phyloP scores from a whole-genome alignment of 2,797 vertebrate species.

The Thamnophis elegans region DNA sequence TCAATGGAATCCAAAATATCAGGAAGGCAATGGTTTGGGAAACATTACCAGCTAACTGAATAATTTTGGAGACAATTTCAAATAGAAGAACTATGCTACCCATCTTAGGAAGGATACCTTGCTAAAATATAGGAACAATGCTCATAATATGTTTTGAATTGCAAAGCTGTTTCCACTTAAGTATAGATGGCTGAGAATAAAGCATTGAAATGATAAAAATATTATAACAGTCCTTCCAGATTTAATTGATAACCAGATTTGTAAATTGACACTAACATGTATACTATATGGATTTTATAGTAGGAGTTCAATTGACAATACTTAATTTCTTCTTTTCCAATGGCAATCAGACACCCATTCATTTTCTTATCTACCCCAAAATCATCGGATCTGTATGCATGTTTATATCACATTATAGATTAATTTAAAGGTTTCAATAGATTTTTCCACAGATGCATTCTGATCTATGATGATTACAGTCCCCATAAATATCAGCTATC shows the following conservation, averaged over 20 bases:
- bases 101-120: not conserved
- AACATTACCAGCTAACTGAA: not conserved
- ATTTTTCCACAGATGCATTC: not conserved
- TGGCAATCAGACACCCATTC: constrained; percentile 43
- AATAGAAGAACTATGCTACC: not conserved
- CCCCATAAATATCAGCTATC: not conserved
- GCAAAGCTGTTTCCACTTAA: not conserved
- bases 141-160: not conserved
- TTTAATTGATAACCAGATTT: constrained; percentile 53
- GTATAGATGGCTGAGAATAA: not conserved
- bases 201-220: not conserved
- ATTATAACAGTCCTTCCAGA: not conserved
- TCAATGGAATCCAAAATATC: not conserved
- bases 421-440: not conserved
- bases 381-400: constrained; percentile 4
- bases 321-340: constrained; percentile 16
- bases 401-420: not conserved
- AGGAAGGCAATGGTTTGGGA: not conserved
- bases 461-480: not conserved
- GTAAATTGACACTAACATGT: constrained; percentile 3
- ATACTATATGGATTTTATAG: constrained; percentile 30
- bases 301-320: constrained; percentile 32
- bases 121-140: not conserved
- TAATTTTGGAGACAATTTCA: not conserved
- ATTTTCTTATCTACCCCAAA: constrained; percentile 41